A percentile compares a stretch with the other conserved stretches of the same genome.
Conservation (phyloP, 2,888 invertebrate species). For the Drosophila tripunctata region DNA sequence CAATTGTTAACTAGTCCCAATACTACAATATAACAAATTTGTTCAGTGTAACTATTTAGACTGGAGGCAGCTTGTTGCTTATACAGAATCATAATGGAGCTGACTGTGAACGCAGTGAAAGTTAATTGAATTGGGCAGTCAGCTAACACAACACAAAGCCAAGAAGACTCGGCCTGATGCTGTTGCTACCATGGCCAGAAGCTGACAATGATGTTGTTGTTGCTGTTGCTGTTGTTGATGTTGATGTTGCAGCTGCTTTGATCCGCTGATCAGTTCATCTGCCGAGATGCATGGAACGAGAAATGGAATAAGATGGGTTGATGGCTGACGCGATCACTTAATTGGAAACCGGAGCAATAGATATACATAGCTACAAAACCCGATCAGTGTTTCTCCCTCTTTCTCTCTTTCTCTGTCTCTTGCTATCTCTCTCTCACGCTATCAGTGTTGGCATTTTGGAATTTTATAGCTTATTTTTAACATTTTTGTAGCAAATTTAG, state of each 20-base stretch:
- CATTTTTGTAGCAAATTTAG: background rate
- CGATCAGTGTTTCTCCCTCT: background rate
- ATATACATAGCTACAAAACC: background rate
- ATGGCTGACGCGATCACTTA: conserved; percentile 21
- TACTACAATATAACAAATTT: too few species aligned
- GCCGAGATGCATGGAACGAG: conserved; percentile 1
- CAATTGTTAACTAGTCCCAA: too few species aligned
- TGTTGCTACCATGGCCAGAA: background rate
- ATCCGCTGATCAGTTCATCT: conserved; percentile 30
- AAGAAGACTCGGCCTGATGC: conserved; percentile 17
- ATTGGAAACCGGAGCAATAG: conserved; percentile 10
- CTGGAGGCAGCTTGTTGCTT: conserved; percentile 12
- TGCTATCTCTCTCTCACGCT: too few species aligned
- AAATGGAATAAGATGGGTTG: background rate
- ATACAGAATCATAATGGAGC: conserved; percentile 41
- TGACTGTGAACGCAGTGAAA: conserved; percentile 41
- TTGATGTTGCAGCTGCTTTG: conserved; percentile 10
- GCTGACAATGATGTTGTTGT: background rate
- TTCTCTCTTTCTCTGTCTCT: too few species aligned
- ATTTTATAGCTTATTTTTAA: background rate
- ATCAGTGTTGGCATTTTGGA: conserved; percentile 1
- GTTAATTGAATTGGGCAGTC: conserved; percentile 57
- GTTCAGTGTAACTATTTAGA: background rate
- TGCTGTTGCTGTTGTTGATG: conserved; percentile 1
- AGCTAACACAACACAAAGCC: conserved; percentile 6